Conservation (phyloP, 2,888 invertebrate species). For the Teleogryllus oceanicus region DNA sequence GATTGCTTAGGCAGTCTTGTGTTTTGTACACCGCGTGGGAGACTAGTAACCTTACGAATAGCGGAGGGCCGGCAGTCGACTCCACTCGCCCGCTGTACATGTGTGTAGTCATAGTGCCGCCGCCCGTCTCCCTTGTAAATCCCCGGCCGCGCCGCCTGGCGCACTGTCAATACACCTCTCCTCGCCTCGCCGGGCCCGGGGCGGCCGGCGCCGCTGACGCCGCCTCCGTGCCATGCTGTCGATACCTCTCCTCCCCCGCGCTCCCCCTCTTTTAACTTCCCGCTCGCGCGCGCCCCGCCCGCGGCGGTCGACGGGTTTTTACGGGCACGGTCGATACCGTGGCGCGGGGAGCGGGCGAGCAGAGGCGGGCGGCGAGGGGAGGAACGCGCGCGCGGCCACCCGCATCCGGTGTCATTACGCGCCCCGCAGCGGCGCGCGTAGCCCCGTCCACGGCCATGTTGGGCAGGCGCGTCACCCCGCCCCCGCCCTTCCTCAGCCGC, state of each 20-base stretch:
- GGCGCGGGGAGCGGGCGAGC: neutral
- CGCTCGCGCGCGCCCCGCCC: neutral
- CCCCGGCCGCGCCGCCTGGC: neutral
- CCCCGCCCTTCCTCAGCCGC: neutral
- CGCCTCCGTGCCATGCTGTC: neutral
- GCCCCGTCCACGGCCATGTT: neutral
- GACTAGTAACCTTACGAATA: too few species aligned
- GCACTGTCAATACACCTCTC: neutral
- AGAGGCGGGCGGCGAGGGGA: neutral
- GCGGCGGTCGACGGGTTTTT: neutral
- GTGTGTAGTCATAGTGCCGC: neutral
- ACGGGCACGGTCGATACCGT: neutral
- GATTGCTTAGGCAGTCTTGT: too few species aligned
- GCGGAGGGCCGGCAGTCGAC: too few species aligned
- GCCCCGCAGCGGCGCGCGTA: neutral
- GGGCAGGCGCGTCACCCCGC: neutral
- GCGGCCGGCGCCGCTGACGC: neutral
- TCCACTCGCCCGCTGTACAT: too few species aligned
- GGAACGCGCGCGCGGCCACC: neutral
- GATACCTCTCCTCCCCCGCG: neutral
- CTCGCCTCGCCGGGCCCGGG: neutral
- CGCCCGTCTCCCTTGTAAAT: neutral
- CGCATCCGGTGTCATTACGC: constrained; percentile 6
- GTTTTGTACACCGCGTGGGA: too few species aligned
- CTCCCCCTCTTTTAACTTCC: neutral